A percentile compares a stretch with the other conserved stretches of the same genome.
Evolutionary conservation across 2,797 vertebrate genomes (phyloP).

Genomic region (Chaenodraco wilsoni): DNA sequence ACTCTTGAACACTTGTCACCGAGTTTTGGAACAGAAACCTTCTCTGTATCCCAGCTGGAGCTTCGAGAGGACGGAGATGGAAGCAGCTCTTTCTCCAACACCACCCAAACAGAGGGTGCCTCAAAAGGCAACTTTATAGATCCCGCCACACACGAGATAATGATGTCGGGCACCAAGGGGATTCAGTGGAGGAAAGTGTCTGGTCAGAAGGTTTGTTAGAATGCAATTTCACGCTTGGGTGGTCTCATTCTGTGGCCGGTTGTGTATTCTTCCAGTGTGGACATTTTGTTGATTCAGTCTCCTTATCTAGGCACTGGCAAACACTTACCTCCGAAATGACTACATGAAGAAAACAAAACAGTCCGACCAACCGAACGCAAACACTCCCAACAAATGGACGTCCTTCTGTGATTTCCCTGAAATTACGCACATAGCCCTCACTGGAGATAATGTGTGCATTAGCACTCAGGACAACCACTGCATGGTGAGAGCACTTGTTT

Average conservation of each 20-base stretch:
- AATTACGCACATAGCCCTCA: slow-evolving; percentile 89
- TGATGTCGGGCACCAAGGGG: slow-evolving; percentile 85
- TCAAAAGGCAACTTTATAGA: slow-evolving; percentile 36
- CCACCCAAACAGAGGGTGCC: slow-evolving; percentile 13
- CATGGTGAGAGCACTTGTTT: slow-evolving; percentile 84
- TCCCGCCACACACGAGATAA: slow-evolving; percentile 81
- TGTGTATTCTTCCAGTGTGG: not conserved
- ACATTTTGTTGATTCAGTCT: slow-evolving; percentile 1
- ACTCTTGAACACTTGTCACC: slow-evolving; percentile 89
- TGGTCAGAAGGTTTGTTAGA: slow-evolving; percentile 65
- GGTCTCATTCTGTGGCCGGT: not conserved
- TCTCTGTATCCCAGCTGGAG: slow-evolving; percentile 75
- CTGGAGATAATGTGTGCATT: slow-evolving; percentile 83
- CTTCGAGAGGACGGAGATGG: slow-evolving; percentile 73
- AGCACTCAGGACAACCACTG: slow-evolving; percentile 89
- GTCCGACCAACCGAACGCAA: not conserved
- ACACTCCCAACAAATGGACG: slow-evolving; percentile 72
- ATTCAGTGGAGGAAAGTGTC: slow-evolving; percentile 85
- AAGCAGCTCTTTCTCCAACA: slow-evolving; percentile 61
- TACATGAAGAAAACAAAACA: slow-evolving; percentile 56
- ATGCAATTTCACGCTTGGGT: not conserved
- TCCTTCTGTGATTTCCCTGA: slow-evolving; percentile 92
- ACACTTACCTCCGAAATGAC: slow-evolving; percentile 70
- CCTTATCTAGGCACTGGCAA: slow-evolving; percentile 64
- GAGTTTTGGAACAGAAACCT: slow-evolving; percentile 84